Percentiles rank a stretch among this genome's conserved stretches.
Evolutionary conservation across 2,113 vertebrate species (phyloP).

Genomic region (Dinomys branickii): DNA sequence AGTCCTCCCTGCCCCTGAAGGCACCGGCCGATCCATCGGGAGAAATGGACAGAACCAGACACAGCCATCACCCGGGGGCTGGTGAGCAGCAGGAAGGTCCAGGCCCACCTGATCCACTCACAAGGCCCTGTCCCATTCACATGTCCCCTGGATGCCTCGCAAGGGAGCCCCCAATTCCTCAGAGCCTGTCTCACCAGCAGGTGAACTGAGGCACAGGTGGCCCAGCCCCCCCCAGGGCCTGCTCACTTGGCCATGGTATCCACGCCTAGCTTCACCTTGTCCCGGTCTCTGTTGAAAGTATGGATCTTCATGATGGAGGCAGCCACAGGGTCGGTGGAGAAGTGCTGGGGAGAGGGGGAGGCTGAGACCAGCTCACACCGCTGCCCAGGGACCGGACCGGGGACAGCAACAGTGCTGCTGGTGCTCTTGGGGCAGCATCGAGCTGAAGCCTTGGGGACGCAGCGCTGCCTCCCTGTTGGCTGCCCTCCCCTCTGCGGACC

Average conservation of each 20-base stretch:
- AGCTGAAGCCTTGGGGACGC: neutral
- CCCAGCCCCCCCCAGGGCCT: neutral
- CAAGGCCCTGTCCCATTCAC: neutral
- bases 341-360: constrained; percentile 85
- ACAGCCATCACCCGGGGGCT: too few species aligned
- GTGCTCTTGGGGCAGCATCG: neutral
- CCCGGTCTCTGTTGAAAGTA: constrained; percentile 95
- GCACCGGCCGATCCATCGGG: neutral
- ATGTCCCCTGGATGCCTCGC: rapidly evolving
- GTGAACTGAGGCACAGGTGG: neutral
- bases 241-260: constrained; percentile 96
- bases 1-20: neutral
- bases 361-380: neutral
- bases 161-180: neutral
- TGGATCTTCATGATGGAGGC: constrained; percentile 98
- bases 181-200: neutral
- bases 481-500: neutral
- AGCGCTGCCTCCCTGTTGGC: neutral
- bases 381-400: neutral
- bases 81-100: neutral
- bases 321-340: constrained; percentile 89
- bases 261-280: constrained; percentile 92
- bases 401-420: neutral
- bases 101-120: too few species aligned
- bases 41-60: neutral